Base-by-base conservation (phyloP, 2,113 vertebrate genomes). In the Vulpes lagopus region DNA sequence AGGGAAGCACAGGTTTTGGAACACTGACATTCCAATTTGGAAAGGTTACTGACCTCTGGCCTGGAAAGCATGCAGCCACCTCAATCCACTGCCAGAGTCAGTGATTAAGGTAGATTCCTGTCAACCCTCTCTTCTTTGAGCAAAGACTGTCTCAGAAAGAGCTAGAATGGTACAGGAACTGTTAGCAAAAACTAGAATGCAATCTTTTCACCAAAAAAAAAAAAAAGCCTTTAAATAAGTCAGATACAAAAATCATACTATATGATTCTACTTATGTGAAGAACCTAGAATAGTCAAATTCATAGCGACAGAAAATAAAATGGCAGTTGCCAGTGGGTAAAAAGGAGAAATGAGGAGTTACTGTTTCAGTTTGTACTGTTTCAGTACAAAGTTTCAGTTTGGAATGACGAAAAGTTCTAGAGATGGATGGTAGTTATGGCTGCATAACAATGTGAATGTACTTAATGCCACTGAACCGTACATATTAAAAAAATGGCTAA, bases 1-100 rank as follows among this genome's bases (percentile, higher is more conserved):
- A 76, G 20, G 38, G 76, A 65, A 88, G 30, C 1, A 0, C 19
- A 51, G 64, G 65, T 22, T 23, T 73, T 49, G 32, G 71, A 84
- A 57, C 12, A 27, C 53, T 60, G n/a, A 27, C 71, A 82, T 93
- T 93, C 38, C 83, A 76, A 11, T 57, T 53, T 87, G 59, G 80
- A 87, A 96, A 96, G 88, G 73, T 6, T 67, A 71, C 35, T 85
- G 69, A 96, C 74, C 94, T 94, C 88, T 80, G 84, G 27, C 84
- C 69, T 35, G 22, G 22, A 90, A 93, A 92, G 71, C 94, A 69
- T 11, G n/a, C 35, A 35, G 51, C 30, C 43, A 62, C 57, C 71
- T 67, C 5, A 0, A 55, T 16, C 60, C 23, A 38, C 10, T 5
- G 38, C 38, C 43, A 51, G 67, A 82, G 62, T 32, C 87, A 19